These are phyloP conservation scores for Amblyopsis rosae DNA, from an alignment of 2,113 vertebrate species.

Conservation along the genomic window DNA sequence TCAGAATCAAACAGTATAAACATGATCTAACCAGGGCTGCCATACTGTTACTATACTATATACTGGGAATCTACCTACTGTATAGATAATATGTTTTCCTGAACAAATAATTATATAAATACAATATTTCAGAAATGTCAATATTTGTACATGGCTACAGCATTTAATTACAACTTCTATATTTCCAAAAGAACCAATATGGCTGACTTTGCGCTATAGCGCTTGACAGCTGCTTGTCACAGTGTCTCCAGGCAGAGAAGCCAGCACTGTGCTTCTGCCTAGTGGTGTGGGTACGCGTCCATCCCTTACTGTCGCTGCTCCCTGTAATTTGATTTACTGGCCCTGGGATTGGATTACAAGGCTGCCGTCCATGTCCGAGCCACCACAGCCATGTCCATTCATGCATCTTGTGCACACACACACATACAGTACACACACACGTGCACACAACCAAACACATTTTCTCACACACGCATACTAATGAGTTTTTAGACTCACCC, in stretches of 20 bases:
- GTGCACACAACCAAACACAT: slow-evolving; percentile 7
- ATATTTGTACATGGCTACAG: too few species aligned
- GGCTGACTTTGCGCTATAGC: slow-evolving; percentile 1
- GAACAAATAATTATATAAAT: too few species aligned
- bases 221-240: slow-evolving; percentile 15
- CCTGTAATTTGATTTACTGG: slow-evolving; percentile 61
- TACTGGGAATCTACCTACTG: too few species aligned
- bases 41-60: too few species aligned
- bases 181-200: slow-evolving; percentile 22
- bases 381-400: slow-evolving; percentile 54
- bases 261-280: slow-evolving; percentile 27
- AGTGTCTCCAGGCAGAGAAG: slow-evolving; percentile 41
- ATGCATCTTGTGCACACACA: slow-evolving; percentile 4
- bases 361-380: slow-evolving; percentile 59
- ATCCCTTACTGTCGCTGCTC: slow-evolving; percentile 44
- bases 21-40: too few species aligned
- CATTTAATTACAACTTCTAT: slow-evolving; percentile 8
- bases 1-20: too few species aligned
- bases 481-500: neutral
- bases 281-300: slow-evolving; percentile 44
- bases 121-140: too few species aligned
- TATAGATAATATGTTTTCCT: too few species aligned
- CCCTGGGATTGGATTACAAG: slow-evolving; percentile 69
- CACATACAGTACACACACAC: neutral
- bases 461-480: neutral